Evolutionary conservation across 1,140 invertebrate genomes (phyloP), one percentile per base, ranked within the genome.

Genomic region (Drosophila kurseongensis): DNA sequence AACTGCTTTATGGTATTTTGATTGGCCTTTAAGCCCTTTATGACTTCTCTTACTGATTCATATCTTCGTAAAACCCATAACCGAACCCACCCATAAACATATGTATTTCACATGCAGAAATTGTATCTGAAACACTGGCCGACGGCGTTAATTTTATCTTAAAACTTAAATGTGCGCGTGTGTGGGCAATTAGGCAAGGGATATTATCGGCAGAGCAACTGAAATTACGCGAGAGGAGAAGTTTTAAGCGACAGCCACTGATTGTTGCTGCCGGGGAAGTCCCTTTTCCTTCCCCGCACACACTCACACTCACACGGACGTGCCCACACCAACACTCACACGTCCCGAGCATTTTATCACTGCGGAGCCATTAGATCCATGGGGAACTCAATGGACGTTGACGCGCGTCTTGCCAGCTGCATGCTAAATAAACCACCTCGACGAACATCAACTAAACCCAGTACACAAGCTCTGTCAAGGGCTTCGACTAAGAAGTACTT

Each of bases 111-210:
- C 18, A 69, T 27, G n/a, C 16, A 18, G 7, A 13, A 4, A 4
- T 61, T 29, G 40, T 54, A 51, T 35, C 4, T 61, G 48, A 44
- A 77, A 78, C 32, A 42, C 10, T 65, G 56, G 41, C 82, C 78
- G 23, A 14, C 16, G 82, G 82, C 83, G 45, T 59, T 75, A 48
- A 68, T 65, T 75, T 85, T 86, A 85, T 85, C 82, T 75, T 23
- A 56, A 47, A 80, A 81, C 45, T 78, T 82, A 65, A 86, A 75
- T 67, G 68, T 47, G 72, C 60, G 62, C 68, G 75, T 83, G 80
- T 83, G 55, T 63, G 79, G 42, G 80, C 63, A 82, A 85, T 85
- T 81, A 81, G 40, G 68, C 47, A 40, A 57, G n/a, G 41, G 45
- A 52, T 67, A 59, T 66, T 57, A 75, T 57, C 68, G 36, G 58